Evolutionary conservation across 1,140 invertebrate genomes (phyloP).

Genomic region (Andrena cerasifolii): DNA sequence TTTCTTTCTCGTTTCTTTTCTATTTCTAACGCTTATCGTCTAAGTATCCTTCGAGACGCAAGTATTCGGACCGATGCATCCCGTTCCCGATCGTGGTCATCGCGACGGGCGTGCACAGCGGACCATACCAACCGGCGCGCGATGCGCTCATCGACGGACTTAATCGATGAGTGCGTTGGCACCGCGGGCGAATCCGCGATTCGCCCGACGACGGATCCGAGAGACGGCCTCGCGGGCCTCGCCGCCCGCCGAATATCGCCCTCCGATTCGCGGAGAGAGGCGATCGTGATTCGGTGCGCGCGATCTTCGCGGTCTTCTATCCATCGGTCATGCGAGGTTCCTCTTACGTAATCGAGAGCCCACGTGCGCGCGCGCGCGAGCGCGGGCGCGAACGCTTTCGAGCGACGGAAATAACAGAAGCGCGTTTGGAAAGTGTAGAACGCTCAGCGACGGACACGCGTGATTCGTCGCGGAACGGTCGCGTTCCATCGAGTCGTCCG

Average conservation of each 20-base stretch:
- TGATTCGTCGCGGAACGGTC: no score
- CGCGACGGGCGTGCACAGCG: neutral
- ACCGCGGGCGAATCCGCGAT: conserved; percentile 15
- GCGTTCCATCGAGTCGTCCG: no score
- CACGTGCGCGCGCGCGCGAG: no score
- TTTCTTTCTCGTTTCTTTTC: conserved; percentile 19
- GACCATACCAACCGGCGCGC: neutral
- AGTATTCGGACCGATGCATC: conserved; percentile 3
- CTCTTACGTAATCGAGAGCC: conserved; percentile 6
- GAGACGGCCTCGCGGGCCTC: neutral
- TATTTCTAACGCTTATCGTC: neutral
- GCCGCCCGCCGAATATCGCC: no score
- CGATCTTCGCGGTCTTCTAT: no score
- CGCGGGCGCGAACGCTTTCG: neutral
- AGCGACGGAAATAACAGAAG: conserved; percentile 22
- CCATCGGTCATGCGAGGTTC: conserved; percentile 19
- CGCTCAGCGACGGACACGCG: no score
- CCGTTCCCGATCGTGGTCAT: neutral
- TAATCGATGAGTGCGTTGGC: conserved; percentile 39
- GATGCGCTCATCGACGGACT: conserved; percentile 45
- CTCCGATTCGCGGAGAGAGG: neutral
- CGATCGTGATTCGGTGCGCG: neutral
- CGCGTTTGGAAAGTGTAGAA: conserved; percentile 17
- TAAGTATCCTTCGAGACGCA: conserved; percentile 13
- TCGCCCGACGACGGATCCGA: neutral